Percentiles rank a stretch among this genome's conserved stretches.
These are phyloP conservation scores for Channa striata DNA, from an alignment of 2,797 vertebrate genomes.

Conservation along the genomic window DNA sequence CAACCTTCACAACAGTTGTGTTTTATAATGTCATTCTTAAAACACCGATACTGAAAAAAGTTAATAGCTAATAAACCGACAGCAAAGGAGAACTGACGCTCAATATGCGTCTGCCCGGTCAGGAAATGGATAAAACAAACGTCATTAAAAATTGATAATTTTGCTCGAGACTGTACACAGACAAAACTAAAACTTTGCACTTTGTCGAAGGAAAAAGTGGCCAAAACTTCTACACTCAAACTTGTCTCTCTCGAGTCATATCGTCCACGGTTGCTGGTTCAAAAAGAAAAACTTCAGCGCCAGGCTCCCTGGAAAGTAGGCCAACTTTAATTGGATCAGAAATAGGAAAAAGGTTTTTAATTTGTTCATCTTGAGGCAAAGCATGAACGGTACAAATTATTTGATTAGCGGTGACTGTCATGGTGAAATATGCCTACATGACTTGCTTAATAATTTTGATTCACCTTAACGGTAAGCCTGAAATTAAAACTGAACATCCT, in stretches of 20 bases:
- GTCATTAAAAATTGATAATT: no score
- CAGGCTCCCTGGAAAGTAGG: conserved; percentile 60
- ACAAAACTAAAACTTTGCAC: conserved; percentile 16
- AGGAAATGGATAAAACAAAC: no score
- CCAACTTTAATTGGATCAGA: conserved; percentile 72
- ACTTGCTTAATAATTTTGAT: conserved; percentile 63
- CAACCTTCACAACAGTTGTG: no score
- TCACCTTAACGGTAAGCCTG: conserved; percentile 47
- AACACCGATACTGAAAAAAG: no score
- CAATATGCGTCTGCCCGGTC: conserved; percentile 8
- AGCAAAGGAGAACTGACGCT: conserved; percentile 1
- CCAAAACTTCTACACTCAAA: conserved; percentile 39
- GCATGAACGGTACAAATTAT: conserved; percentile 67
- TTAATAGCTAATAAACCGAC: not conserved
- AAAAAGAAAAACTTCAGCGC: conserved; percentile 4
- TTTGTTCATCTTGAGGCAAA: conserved; percentile 70
- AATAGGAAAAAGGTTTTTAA: conserved; percentile 58
- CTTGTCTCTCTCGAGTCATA: conserved; percentile 45
- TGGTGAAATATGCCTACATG: conserved; percentile 54
- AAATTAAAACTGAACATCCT: conserved; percentile 31
- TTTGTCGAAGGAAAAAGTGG: conserved; percentile 22
- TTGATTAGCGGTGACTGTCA: conserved; percentile 63
- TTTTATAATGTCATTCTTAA: no score
- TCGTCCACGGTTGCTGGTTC: conserved; percentile 47
- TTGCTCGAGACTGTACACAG: not conserved